Evolutionary conservation across 1,140 invertebrate genomes (phyloP).

Genomic region (Hesperophylax magnus): DNA sequence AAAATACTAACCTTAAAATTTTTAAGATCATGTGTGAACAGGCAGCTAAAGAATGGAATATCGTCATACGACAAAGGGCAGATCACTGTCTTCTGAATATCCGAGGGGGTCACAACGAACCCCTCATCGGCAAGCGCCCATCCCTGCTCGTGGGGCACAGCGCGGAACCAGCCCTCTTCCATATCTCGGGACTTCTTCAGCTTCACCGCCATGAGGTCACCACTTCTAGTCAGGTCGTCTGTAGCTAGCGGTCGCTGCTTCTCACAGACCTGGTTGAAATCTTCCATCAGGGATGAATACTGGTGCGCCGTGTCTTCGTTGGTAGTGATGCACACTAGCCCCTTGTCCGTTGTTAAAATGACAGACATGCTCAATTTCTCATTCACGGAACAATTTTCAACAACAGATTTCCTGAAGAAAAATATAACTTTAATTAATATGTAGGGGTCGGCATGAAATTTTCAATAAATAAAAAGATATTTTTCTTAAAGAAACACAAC

Average conservation of each 20-base stretch:
- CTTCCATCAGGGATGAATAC: neutral
- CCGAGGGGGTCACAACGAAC: neutral
- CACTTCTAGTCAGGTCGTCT: too few species aligned
- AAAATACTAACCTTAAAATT: neutral
- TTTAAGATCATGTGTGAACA: neutral
- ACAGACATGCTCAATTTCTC: neutral
- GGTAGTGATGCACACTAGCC: neutral
- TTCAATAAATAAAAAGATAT: too few species aligned
- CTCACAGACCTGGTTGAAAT: neutral
- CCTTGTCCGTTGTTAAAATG: neutral
- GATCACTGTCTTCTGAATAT: neutral
- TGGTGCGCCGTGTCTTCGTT: neutral
- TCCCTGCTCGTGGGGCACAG: neutral
- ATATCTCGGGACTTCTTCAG: neutral
- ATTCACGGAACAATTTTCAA: neutral
- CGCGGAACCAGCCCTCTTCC: neutral
- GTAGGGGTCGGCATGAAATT: too few species aligned
- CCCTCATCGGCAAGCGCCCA: conserved; percentile 16
- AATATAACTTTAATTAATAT: too few species aligned
- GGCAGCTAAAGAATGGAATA: conserved; percentile 12
- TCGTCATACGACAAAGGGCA: conserved; percentile 8
- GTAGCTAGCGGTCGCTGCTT: neutral
- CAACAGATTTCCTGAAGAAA: neutral
- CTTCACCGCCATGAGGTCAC: neutral
- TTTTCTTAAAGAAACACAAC: too few species aligned